Conservation (phyloP, 35 echinoderm and acorn worm genomes). For the Holothuria glaberrima region DNA sequence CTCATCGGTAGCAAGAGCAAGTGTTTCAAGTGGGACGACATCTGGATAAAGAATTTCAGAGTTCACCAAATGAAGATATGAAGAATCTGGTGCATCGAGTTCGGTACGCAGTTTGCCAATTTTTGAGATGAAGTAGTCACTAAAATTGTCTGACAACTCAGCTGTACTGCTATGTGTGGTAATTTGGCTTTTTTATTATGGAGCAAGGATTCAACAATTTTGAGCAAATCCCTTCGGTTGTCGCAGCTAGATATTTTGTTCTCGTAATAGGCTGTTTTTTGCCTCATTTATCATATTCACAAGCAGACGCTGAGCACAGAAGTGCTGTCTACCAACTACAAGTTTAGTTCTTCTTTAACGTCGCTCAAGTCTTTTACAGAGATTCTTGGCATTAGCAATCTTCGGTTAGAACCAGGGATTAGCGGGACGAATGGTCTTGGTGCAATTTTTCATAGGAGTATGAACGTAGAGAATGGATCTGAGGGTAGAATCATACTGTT, state of each 20-base stretch:
- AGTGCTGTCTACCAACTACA: conserved; percentile 49
- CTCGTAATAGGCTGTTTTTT: background rate
- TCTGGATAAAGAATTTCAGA: too few species aligned
- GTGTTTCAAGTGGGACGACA: too few species aligned
- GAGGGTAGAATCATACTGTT: too few species aligned
- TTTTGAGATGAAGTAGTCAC: too few species aligned
- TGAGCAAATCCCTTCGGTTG: too few species aligned
- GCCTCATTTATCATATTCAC: conserved; percentile 57
- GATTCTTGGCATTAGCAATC: conserved; percentile 27
- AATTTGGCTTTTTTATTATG: conserved; percentile 26
- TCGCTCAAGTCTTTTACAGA: too few species aligned
- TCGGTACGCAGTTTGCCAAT: too few species aligned
- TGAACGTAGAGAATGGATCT: conserved; percentile 29
- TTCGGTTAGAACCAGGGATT: conserved; percentile 46
- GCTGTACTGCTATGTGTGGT: background rate
- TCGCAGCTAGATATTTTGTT: too few species aligned
- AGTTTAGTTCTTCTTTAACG: conserved; percentile 58
- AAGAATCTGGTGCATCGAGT: too few species aligned
- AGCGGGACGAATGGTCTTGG: conserved; percentile 30
- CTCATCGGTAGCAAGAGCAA: too few species aligned
- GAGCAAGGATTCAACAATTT: too few species aligned
- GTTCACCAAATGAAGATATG: background rate
- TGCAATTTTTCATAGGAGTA: conserved; percentile 35
- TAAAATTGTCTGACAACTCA: conserved; percentile 6
- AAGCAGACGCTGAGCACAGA: conserved; percentile 43